Conservation (phyloP, 2,888 invertebrate genomes). For the Aporophyla lueneburgensis region DNA sequence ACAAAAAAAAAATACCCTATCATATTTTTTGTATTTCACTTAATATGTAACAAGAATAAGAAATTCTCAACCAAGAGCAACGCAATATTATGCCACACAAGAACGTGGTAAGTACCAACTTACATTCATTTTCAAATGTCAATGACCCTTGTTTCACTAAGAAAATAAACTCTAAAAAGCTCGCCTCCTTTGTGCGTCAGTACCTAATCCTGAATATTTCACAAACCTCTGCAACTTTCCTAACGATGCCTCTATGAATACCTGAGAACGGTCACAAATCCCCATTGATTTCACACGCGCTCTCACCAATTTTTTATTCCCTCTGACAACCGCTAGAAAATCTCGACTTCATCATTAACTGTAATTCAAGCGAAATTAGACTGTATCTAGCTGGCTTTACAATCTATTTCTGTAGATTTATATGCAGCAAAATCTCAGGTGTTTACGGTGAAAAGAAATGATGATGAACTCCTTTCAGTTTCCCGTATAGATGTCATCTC, state of each 20-base stretch:
- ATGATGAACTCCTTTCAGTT: conserved; percentile 79
- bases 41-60: no score
- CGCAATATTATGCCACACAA: neutral
- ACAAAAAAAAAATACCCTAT: no score
- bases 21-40: no score
- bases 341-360: conserved; percentile 65
- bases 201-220: conserved; percentile 4
- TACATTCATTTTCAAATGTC: neutral
- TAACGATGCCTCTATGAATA: conserved; percentile 56
- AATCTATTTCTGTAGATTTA: conserved; percentile 16
- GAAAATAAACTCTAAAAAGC: neutral
- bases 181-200: neutral
- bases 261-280: conserved; percentile 57
- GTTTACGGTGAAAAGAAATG: conserved; percentile 77
- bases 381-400: conserved; percentile 3
- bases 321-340: conserved; percentile 57
- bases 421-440: conserved; percentile 72
- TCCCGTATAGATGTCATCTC: conserved; percentile 70
- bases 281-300: conserved; percentile 66
- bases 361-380: conserved; percentile 32
- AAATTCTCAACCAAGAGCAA: neutral
- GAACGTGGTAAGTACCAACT: neutral
- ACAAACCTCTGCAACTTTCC: conserved; percentile 26
- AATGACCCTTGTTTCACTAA: neutral
- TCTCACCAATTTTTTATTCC: conserved; percentile 65